These are phyloP conservation scores for Oostethus manadensis DNA, from an alignment of 2,113 vertebrate genomes.

Conservation along the genomic window DNA sequence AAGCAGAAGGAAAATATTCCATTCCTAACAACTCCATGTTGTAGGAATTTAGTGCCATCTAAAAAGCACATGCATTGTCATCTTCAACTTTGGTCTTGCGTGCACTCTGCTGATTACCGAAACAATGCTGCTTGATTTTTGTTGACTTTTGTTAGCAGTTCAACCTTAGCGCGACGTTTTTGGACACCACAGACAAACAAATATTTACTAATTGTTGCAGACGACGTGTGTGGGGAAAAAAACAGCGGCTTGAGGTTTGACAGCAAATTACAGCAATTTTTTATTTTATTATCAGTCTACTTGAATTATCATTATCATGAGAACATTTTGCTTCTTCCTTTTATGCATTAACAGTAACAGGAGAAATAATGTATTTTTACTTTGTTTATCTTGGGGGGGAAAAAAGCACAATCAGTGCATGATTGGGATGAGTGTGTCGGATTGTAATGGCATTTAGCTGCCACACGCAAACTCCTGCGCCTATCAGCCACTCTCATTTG, in stretches of 20 bases:
- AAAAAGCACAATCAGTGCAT: slow-evolving; percentile 30
- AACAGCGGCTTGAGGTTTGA: slow-evolving; percentile 58
- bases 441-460: slow-evolving; percentile 35
- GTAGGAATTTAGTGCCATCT: no score
- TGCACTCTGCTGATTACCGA: no score
- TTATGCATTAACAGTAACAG: slow-evolving; percentile 60
- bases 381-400: slow-evolving; percentile 10
- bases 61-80: no score
- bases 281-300: slow-evolving; percentile 72
- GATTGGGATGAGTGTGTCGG: slow-evolving; percentile 48
- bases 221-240: slow-evolving; percentile 11
- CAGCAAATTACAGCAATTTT: slow-evolving; percentile 75
- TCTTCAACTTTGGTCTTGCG: no score
- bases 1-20: no score
- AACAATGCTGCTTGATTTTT: no score
- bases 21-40: no score
- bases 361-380: slow-evolving; percentile 68
- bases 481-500: slow-evolving; percentile 61
- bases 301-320: slow-evolving; percentile 84
- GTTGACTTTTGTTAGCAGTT: no score
- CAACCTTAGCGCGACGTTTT: no score
- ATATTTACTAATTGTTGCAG: slow-evolving; percentile 66
- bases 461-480: slow-evolving; percentile 28
- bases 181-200: slow-evolving; percentile 57
- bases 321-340: slow-evolving; percentile 75